These are phyloP conservation scores for Accipiter cooperii DNA, from an alignment of 2,113 vertebrate genomes.

Conservation along the genomic window DNA sequence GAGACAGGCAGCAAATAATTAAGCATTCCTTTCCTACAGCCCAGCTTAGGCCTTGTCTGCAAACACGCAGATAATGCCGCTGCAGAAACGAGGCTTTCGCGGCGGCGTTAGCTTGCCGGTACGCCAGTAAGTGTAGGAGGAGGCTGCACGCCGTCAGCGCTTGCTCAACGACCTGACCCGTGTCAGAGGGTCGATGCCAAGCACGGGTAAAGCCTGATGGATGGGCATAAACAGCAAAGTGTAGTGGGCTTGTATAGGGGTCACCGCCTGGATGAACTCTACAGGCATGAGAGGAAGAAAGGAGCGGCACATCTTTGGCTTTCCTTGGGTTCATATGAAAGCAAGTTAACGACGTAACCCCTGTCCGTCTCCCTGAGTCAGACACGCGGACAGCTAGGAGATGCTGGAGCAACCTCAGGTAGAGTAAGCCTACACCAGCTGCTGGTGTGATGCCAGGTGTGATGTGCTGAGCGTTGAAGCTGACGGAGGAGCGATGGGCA, in stretches of 20 bases:
- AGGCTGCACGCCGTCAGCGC: accelerated
- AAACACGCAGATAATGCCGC: neutral
- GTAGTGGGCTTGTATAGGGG: neutral
- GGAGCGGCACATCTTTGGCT: neutral
- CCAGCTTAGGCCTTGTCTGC: neutral
- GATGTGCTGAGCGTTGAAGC: neutral
- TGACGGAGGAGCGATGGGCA: neutral
- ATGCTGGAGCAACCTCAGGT: neutral
- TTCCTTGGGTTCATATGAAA: neutral
- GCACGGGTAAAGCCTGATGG: accelerated
- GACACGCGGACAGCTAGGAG: neutral
- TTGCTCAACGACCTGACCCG: neutral
- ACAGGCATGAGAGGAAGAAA: neutral
- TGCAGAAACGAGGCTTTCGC: neutral
- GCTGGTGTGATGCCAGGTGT: neutral
- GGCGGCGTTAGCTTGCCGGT: neutral
- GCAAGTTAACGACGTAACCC: neutral
- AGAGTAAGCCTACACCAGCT: neutral
- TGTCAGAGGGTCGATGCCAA: neutral
- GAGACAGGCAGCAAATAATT: neutral
- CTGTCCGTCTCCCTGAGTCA: neutral
- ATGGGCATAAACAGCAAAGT: neutral
- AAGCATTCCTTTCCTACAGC: neutral
- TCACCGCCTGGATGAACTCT: neutral
- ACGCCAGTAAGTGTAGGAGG: neutral